Conservation (phyloP, 2,113 vertebrate species). For the Channa argus region DNA sequence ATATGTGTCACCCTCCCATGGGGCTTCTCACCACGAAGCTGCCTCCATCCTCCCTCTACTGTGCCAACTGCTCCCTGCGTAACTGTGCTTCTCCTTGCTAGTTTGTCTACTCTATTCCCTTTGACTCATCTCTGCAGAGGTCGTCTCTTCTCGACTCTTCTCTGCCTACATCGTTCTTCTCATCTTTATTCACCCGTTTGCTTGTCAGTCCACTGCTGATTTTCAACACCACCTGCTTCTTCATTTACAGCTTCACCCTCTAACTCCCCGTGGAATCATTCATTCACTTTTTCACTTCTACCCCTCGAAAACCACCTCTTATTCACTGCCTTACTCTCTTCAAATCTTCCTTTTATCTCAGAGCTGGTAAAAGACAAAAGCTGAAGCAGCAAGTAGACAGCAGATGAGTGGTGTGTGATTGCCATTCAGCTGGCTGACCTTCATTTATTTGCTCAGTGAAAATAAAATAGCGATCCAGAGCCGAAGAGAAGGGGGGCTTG, state of each 20-base stretch:
- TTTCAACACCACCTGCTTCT: constrained; percentile 22
- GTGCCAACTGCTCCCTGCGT: constrained; percentile 28
- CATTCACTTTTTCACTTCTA: constrained; percentile 16
- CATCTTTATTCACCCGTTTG: constrained; percentile 25
- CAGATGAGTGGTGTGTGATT: constrained; percentile 11
- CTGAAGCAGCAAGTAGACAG: not conserved
- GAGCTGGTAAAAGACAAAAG: constrained; percentile 10
- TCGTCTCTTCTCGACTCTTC: constrained; percentile 3
- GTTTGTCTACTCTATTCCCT: constrained; percentile 31
- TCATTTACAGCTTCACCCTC: constrained; percentile 19
- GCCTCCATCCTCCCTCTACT: constrained; percentile 28
- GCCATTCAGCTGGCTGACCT: constrained; percentile 15
- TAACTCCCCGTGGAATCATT: constrained; percentile 17
- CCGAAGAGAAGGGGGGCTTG: not conserved
- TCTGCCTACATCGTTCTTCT: not conserved
- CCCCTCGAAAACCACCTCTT: not conserved
- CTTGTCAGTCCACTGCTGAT: constrained; percentile 40
- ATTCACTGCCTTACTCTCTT: not conserved
- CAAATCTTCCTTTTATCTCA: not conserved
- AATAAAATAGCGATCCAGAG: constrained; percentile 12
- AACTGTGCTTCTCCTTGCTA: constrained; percentile 33
- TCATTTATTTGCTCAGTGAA: constrained; percentile 11
- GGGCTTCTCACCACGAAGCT: constrained; percentile 37
- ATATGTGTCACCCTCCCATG: constrained; percentile 66
- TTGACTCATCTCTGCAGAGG: constrained; percentile 19